phyloP scores from a whole-genome alignment of 1,140 invertebrate species.

The Paracyclopina nana region DNA sequence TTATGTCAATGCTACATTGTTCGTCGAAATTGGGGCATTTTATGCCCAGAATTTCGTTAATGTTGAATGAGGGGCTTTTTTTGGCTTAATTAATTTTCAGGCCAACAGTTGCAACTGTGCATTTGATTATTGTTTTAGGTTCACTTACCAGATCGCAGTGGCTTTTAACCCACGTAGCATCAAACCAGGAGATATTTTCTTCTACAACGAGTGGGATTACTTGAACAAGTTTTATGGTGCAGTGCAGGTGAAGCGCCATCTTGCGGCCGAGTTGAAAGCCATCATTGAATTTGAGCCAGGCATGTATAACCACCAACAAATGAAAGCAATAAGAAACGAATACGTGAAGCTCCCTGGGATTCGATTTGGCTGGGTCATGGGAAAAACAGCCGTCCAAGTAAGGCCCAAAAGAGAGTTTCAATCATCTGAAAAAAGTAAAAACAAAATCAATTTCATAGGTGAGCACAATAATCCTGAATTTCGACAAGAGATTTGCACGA shows the following conservation, averaged over 20 bases:
- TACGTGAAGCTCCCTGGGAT: slow-evolving; percentile 10
- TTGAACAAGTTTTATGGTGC: slow-evolving; percentile 7
- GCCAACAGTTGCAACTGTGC: too few species aligned
- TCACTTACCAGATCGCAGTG: slow-evolving; percentile 10
- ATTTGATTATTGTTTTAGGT: too few species aligned
- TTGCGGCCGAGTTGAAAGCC: slow-evolving; percentile 3
- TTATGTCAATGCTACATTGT: too few species aligned
- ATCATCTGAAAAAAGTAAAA: too few species aligned
- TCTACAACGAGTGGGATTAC: slow-evolving; percentile 4
- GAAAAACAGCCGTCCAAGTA: slow-evolving; percentile 6
- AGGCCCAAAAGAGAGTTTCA: too few species aligned
- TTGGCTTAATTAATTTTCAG: too few species aligned
- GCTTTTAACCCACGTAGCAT: slow-evolving; percentile 1
- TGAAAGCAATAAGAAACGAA: slow-evolving; percentile 9
- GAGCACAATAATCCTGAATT: slow-evolving; percentile 8
- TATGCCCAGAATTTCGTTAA: too few species aligned
- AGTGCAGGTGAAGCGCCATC: not conserved
- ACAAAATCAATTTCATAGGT: too few species aligned
- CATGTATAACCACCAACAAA: slow-evolving; percentile 5
- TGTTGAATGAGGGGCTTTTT: too few species aligned
- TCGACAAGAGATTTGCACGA: not conserved
- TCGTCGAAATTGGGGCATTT: too few species aligned
- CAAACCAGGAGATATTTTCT: not conserved
- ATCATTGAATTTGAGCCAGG: slow-evolving; percentile 11
- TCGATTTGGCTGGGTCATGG: slow-evolving; percentile 11